Evolutionary conservation across 2,797 vertebrate species (phyloP).

Genomic region (Bryconaethiops microstoma): DNA sequence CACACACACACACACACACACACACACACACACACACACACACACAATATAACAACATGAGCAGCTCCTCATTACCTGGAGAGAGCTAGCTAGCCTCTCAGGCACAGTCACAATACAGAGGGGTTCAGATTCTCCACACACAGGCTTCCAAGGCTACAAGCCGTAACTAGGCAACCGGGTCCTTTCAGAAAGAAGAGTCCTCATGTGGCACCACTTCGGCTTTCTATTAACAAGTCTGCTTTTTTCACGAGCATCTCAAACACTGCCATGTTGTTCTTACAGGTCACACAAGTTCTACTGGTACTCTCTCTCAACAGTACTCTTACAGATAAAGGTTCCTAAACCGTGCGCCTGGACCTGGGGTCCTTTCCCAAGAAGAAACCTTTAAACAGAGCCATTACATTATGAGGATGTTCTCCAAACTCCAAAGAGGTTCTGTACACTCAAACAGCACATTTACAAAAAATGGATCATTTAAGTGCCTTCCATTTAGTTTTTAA

Average conservation of each 20-base stretch:
- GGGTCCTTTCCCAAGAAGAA: not conserved
- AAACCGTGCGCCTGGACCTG: not conserved
- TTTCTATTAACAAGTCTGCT: constrained; percentile 26
- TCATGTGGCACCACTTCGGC: constrained; percentile 28
- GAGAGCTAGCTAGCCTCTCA: not conserved
- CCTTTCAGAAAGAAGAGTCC: constrained; percentile 41
- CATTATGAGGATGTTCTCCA: not conserved
- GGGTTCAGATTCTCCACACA: constrained; percentile 16
- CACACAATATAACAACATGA: not conserved
- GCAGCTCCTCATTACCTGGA: constrained; percentile 2
- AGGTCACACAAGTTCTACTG: not conserved
- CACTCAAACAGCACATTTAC: too few species aligned
- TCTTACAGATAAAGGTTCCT: not conserved
- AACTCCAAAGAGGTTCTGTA: too few species aligned
- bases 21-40: not conserved
- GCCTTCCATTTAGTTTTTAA: too few species aligned
- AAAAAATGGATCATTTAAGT: too few species aligned
- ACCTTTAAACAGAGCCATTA: not conserved
- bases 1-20: not conserved
- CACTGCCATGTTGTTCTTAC: not conserved
- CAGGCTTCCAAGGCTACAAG: constrained; percentile 12
- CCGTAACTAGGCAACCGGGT: constrained; percentile 60
- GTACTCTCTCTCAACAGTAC: not conserved
- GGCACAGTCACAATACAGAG: not conserved
- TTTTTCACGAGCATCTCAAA: constrained; percentile 1